Evolutionary conservation across 2,797 vertebrate species (phyloP).

Genomic region (Peromyscus melanophrys): DNA sequence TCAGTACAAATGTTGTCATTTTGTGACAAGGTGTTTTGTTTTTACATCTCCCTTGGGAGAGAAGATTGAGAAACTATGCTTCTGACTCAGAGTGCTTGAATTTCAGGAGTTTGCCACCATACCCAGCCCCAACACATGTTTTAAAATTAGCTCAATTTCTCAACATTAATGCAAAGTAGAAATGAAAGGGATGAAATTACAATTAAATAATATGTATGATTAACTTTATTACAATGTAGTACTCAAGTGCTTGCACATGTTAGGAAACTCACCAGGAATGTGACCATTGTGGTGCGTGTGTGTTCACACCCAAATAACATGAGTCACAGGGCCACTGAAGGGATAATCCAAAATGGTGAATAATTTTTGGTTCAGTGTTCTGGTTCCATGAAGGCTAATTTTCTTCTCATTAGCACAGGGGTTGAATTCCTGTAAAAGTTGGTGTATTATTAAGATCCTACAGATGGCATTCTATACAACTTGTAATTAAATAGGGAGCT

Average conservation of each 20-base stretch:
- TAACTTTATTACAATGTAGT: neutral
- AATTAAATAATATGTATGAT: neutral
- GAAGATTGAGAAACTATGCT: neutral
- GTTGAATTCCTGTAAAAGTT: constrained; percentile 52
- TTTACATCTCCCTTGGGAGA: neutral
- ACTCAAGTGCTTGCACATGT: neutral
- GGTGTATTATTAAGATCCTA: neutral
- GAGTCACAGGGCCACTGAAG: neutral
- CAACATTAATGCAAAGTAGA: constrained; percentile 2
- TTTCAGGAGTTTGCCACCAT: neutral
- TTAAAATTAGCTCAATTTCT: constrained; percentile 23
- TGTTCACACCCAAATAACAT: neutral
- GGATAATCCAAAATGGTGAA: neutral
- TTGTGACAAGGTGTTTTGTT: neutral
- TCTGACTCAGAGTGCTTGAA: neutral
- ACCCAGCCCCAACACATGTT: neutral
- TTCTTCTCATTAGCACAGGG: constrained; percentile 1
- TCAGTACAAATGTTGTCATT: neutral
- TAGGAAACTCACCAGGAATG: neutral
- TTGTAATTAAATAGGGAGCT: neutral
- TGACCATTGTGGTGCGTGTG: neutral
- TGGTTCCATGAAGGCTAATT: constrained; percentile 14
- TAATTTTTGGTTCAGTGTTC: neutral
- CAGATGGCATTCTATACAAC: neutral
- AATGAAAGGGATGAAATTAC: constrained; percentile 9